These are phyloP conservation scores for Subacronicta megacephala DNA, from an alignment of 2,888 invertebrate species.

Conservation along the genomic window DNA sequence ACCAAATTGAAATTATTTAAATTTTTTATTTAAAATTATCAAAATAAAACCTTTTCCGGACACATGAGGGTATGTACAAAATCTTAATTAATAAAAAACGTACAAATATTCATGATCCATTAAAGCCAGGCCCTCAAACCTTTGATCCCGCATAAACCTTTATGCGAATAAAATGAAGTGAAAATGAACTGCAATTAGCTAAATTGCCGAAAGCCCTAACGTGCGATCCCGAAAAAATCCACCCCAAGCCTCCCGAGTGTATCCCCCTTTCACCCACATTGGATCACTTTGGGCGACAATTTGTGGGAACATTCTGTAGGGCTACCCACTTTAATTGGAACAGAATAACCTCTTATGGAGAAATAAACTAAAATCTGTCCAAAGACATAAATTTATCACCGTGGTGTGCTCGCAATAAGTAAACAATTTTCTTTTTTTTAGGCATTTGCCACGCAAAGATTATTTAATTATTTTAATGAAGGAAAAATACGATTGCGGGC, in stretches of 20 bases:
- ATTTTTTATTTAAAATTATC: too few relatives aligned
- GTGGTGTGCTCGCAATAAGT: too few relatives aligned
- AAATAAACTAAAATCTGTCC: too few relatives aligned
- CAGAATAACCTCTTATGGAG: conserved; percentile 1
- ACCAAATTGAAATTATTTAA: too few relatives aligned
- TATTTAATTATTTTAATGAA: too few relatives aligned
- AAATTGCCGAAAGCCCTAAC: conserved; percentile 64
- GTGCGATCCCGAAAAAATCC: conserved; percentile 63
- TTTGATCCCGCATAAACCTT: conserved; percentile 61
- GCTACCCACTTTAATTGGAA: conserved; percentile 13
- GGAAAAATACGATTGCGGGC: too few relatives aligned
- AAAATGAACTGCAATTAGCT: conserved; percentile 71
- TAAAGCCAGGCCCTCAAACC: conserved; percentile 48
- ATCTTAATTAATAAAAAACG: conserved; percentile 39
- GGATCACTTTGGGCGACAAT: conserved; percentile 63
- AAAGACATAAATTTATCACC: too few relatives aligned
- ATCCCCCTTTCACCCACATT: conserved; percentile 31
- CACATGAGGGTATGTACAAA: conserved; percentile 22
- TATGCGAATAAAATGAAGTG: conserved; percentile 67
- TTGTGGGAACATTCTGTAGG: conserved; percentile 56
- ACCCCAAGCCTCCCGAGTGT: conserved; percentile 24
- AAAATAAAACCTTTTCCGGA: conserved; percentile 12
- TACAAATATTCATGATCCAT: conserved; percentile 56
- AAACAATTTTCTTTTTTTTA: too few relatives aligned
- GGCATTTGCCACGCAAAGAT: too few relatives aligned